Evolutionary conservation across 2,797 vertebrate genomes (phyloP).

Genomic region (Sebastes melanostomus): DNA sequence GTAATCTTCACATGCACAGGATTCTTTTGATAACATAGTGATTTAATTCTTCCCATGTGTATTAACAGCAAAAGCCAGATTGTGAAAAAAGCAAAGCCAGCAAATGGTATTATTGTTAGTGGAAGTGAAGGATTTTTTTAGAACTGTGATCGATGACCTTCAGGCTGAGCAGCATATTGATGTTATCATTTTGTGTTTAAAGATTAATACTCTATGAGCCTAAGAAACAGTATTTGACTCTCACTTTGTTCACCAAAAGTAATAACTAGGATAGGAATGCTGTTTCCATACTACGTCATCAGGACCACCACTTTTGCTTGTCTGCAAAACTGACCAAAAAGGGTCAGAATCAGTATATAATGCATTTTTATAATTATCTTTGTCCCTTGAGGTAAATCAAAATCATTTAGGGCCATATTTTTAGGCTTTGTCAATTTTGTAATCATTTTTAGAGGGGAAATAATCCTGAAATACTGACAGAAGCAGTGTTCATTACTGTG

Average conservation of each 20-base stretch:
- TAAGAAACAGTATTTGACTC: not conserved
- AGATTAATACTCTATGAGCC: not conserved
- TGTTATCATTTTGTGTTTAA: not conserved
- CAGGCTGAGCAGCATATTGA: not conserved
- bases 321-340: conserved; percentile 39
- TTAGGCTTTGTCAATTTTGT: not conserved
- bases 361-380: too few relatives aligned
- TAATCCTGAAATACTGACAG: not conserved
- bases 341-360: not conserved
- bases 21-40: conserved; percentile 41
- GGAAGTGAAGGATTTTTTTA: not conserved
- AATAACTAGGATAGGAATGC: not conserved
- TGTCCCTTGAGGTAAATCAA: not conserved
- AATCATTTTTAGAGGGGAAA: not conserved
- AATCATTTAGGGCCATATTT: not conserved
- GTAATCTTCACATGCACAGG: conserved; percentile 66
- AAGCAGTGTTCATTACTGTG: not conserved
- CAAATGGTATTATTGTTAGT: conserved; percentile 3
- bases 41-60: conserved; percentile 10
- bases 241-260: conserved; percentile 27
- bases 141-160: conserved; percentile 1
- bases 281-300: not conserved
- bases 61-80: conserved; percentile 18
- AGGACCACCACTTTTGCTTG: conserved; percentile 19
- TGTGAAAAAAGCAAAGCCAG: conserved; percentile 5